These are phyloP conservation scores for Sitta carolinensis DNA, from an alignment of 2,797 vertebrate genomes.

Conservation along the genomic window DNA sequence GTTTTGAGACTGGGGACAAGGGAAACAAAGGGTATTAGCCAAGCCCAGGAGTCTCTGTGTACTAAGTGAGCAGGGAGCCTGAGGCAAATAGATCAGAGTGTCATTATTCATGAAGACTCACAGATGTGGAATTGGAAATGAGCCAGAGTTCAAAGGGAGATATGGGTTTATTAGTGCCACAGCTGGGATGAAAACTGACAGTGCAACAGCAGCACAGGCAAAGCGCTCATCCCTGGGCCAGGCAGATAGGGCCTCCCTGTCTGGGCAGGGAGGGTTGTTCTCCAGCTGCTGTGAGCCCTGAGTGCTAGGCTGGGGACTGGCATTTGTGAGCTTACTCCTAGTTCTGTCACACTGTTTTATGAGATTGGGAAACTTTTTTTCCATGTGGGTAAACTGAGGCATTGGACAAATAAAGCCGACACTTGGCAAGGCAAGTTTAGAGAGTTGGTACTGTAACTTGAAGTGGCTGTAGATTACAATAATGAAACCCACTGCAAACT, in stretches of 20 bases:
- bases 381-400: neutral
- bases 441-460: neutral
- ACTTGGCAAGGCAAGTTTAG: neutral
- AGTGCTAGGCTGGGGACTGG: neutral
- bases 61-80: neutral
- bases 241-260: neutral
- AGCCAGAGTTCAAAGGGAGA: neutral
- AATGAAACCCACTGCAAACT: neutral
- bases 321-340: neutral
- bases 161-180: neutral
- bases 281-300: neutral
- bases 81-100: neutral
- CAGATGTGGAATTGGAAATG: conserved; percentile 8
- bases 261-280: neutral
- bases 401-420: neutral
- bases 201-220: neutral
- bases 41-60: neutral
- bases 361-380: neutral
- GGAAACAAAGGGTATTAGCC: neutral
- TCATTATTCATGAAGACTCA: conserved; percentile 11
- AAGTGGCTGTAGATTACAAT: neutral
- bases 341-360: neutral
- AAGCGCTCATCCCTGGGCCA: neutral
- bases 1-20: neutral
- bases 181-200: neutral